Evolutionary conservation across 2,888 invertebrate genomes (phyloP).

Genomic region (Melanchra persicariae): DNA sequence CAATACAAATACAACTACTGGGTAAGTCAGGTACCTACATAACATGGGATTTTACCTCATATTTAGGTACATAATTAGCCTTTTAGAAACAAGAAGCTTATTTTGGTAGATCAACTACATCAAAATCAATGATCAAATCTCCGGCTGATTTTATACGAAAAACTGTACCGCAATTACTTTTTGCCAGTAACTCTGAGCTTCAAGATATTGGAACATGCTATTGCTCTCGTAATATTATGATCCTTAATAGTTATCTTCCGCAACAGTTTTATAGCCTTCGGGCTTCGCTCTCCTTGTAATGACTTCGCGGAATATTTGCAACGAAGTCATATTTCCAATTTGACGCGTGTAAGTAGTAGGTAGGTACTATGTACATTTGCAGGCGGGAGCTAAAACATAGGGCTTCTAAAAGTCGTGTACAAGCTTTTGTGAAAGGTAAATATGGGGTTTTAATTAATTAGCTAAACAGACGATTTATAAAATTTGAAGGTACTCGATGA

Average conservation of each 20-base stretch:
- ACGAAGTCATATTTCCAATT: constrained; percentile 26
- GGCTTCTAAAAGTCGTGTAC: neutral
- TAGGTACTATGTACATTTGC: neutral
- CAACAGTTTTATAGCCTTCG: constrained; percentile 45
- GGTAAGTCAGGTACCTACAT: neutral
- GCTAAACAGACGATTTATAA: neutral
- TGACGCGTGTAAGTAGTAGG: constrained; percentile 3
- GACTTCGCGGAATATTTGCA: constrained; percentile 56
- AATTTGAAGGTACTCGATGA: neutral
- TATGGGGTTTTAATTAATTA: too few species aligned
- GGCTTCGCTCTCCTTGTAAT: constrained; percentile 54
- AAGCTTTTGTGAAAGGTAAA: too few species aligned
- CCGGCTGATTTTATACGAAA: constrained; percentile 1
- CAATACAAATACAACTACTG: neutral
- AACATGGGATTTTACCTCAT: too few species aligned
- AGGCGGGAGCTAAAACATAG: neutral
- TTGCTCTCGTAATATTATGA: constrained; percentile 38
- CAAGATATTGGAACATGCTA: constrained; percentile 30
- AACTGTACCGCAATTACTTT: constrained; percentile 28
- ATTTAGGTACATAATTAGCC: neutral
- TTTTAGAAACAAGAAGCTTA: neutral
- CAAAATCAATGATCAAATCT: neutral
- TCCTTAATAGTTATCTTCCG: constrained; percentile 52
- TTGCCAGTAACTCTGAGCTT: constrained; percentile 12
- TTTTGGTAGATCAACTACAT: neutral